phyloP scores from a whole-genome alignment of 2,797 vertebrate species.

The Carduelis carduelis region DNA sequence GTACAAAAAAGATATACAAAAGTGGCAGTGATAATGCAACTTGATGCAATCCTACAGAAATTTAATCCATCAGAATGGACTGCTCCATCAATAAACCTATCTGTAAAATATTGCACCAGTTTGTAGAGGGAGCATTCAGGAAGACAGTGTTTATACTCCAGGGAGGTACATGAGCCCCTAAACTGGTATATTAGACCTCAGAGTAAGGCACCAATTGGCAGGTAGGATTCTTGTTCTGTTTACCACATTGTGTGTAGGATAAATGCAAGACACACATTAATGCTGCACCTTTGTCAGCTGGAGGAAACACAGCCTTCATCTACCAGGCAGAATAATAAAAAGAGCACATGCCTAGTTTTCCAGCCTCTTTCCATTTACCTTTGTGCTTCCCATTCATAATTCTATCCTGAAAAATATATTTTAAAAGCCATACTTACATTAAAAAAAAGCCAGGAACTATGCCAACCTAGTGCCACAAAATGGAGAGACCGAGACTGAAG shows the following conservation, averaged over 20 bases:
- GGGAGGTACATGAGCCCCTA: background rate
- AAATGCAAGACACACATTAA: background rate
- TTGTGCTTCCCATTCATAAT: conserved; percentile 5
- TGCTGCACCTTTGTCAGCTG: background rate
- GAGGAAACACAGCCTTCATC: background rate
- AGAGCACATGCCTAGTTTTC: background rate
- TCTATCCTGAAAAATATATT: background rate
- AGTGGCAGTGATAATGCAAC: conserved; percentile 62
- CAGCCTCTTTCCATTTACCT: background rate
- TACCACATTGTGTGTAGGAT: background rate
- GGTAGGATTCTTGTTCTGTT: background rate
- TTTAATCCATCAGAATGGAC: background rate
- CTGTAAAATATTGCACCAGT: conserved; percentile 47
- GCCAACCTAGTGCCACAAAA: background rate
- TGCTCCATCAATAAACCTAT: background rate
- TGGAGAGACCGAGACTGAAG: background rate
- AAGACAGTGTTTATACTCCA: background rate
- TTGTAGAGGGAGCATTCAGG: background rate
- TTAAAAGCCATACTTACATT: background rate
- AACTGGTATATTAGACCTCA: background rate
- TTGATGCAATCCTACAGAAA: conserved; percentile 28
- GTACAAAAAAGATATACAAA: conserved; percentile 42
- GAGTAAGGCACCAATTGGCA: conserved; percentile 50
- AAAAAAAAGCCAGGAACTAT: background rate
- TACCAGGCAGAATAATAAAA: background rate